Conservation (phyloP, 1,140 invertebrate genomes). For the Pseudomyrmex cubaensis region DNA sequence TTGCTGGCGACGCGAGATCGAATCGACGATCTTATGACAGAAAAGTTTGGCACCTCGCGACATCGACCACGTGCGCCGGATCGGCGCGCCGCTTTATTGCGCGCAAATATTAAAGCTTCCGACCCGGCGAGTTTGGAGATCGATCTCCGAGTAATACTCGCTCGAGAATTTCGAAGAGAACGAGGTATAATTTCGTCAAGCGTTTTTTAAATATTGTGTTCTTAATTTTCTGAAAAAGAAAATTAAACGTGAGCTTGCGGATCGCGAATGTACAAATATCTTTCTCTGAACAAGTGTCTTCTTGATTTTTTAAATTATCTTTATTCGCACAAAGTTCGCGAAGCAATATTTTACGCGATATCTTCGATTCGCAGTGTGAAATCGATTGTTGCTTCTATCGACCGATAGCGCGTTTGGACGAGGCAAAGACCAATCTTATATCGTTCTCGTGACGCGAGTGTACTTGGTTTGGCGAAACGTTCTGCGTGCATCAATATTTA, state of each 20-base stretch:
- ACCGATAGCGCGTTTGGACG: neutral
- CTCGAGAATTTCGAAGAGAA: neutral
- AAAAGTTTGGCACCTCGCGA: conserved; percentile 20
- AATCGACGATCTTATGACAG: conserved; percentile 13
- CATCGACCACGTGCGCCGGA: neutral
- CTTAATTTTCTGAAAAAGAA: too few relatives aligned
- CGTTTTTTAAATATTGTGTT: neutral
- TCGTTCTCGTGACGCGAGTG: conserved; percentile 13
- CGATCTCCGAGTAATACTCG: neutral
- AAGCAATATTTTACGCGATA: neutral
- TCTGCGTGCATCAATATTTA: conserved; percentile 27
- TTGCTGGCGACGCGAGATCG: neutral
- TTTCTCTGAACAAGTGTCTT: neutral
- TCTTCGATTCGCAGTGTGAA: neutral
- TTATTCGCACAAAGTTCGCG: neutral
- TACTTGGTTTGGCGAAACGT: conserved; percentile 25
- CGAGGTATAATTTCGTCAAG: neutral
- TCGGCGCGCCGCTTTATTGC: neutral
- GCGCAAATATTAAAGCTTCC: neutral
- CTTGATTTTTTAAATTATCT: neutral
- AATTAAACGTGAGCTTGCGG: too few relatives aligned
- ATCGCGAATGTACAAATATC: too few relatives aligned
- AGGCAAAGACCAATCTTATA: neutral
- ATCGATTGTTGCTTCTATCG: neutral
- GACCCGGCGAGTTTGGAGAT: neutral